Base-by-base conservation (phyloP, 1,140 invertebrate species). In the Delia radicum region DNA sequence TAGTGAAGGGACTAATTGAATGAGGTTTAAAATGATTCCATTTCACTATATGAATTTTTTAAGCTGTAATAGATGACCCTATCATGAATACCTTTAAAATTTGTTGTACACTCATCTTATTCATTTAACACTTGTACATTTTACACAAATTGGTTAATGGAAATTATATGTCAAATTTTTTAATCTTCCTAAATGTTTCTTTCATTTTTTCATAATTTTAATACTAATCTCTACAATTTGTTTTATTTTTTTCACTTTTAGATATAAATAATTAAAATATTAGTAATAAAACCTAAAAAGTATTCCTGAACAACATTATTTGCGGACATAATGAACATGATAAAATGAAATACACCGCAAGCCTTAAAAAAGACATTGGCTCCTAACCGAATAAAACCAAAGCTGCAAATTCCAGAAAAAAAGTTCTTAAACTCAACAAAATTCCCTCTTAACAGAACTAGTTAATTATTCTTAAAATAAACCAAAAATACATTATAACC, bases 241-340 rank as follows among this genome's bases (percentile, higher is more conserved):
- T 18, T 24, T 24, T 55, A 24, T 5, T 55, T 55, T 55, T 18
- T 55, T 24, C 46, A 18, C n/a, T 55, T 55, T 55, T 18, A 55
- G 48, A 55, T 55, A 55, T n/a, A 55, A 55, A 55, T 55, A 55
- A 55, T 55, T 55, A 55, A n/a, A n/a, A n/a, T n/a, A n/a, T n/a
- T n/a, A n/a, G n/a, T n/a, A n/a, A n/a, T n/a, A n/a, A n/a, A 55
- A 18, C 21, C 48, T 55, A 55, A 55, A n/a, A 21, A 21, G 18
- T 8, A 55, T 55, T 55, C 48, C 48, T 55, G 48, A 55, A 21
- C 6, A 55, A 55, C 18, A 8, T 24, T n/a, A n/a, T 55, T 7
- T 7, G 18, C 18, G n/a, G 46, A 21, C 7, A 55, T 55, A 21
- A 55, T 55, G 48, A 55, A 55, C 48, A 42, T 15, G 6, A 55